Conservation (phyloP, 2,888 invertebrate genomes). For the Lepidonotus clava region DNA sequence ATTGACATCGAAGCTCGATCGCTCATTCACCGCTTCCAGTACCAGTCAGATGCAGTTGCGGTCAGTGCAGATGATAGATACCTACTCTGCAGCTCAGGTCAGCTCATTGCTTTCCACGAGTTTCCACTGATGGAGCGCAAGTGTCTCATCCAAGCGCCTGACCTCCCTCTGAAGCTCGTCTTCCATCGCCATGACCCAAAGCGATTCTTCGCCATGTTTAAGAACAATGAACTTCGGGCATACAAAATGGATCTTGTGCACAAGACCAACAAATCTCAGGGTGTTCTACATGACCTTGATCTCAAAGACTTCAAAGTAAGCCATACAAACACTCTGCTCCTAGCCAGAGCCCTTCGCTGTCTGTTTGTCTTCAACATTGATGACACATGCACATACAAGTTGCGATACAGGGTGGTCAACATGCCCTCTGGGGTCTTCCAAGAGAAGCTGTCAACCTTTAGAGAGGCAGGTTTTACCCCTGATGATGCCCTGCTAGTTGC, state of each 20-base stretch:
- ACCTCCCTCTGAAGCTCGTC: constrained; percentile 69
- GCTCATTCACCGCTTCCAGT: constrained; percentile 70
- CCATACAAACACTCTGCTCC: constrained; percentile 64
- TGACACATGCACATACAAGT: constrained; percentile 60
- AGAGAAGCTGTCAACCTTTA: constrained; percentile 71
- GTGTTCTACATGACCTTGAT: constrained; percentile 71
- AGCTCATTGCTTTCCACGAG: constrained; percentile 68
- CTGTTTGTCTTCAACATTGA: constrained; percentile 69
- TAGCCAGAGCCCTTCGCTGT: constrained; percentile 70
- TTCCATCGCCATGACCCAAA: constrained; percentile 64
- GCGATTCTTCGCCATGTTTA: constrained; percentile 71
- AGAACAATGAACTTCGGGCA: constrained; percentile 68
- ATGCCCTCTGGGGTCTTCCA: constrained; percentile 71
- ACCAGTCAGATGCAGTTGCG: constrained; percentile 70
- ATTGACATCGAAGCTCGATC: constrained; percentile 70
- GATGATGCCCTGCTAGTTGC: constrained; percentile 72
- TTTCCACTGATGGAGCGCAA: constrained; percentile 72
- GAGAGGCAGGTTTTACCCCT: constrained; percentile 73
- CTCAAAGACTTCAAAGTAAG: constrained; percentile 61
- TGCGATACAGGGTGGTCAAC: constrained; percentile 67
- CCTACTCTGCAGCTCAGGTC: constrained; percentile 70
- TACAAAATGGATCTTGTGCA: constrained; percentile 69
- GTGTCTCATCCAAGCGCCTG: constrained; percentile 69
- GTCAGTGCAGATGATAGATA: constrained; percentile 71
- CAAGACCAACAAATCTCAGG: constrained; percentile 64